Base-by-base conservation (phyloP, 2,888 invertebrate species). In the Helleia helle region DNA sequence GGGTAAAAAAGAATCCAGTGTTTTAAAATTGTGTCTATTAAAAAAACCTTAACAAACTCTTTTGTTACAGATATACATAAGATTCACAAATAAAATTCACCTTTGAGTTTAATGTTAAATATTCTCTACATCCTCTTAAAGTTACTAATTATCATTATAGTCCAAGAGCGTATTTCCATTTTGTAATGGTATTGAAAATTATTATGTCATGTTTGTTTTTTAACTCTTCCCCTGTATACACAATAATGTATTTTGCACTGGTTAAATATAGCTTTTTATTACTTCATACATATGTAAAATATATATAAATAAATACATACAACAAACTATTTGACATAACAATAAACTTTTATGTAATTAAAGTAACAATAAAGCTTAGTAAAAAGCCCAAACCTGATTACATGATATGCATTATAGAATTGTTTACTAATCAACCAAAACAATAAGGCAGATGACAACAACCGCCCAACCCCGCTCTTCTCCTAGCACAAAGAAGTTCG, bases 1-100 rank as follows among this genome's bases (percentile, higher is more conserved):
- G 8, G 8, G 5, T 2, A 22, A 5, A 8, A 18, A 18, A 18
- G 18, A 5, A 5, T 2, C 3, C 8, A 3, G 22, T 3, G 6
- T 4, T 8, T 43, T 34, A 43, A 27, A 40, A 25, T 13, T 30
- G 13, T 28, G 29, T 43, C 8, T 39, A 38, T 17, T 15, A 31
- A 34, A 31, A 27, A 34, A 34, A 34, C 13, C 34, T 34, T 22
- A 29, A 34, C 34, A 34, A 34, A 22, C 12, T 34, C 18, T 18
- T 12, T 34, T 34, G 18, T 12, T 34, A 43, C 40, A 36, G 30
- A 42, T 45, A 41, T 40, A 41, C 31, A 36, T 14, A 39, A 11
- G 6, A 14, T 22, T 39, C 14, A 30, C 13, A 39, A 39, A 30
- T 18, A 18, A n/a, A n/a, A n/a, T n/a, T n/a, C n/a, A n/a, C n/a